Percentiles rank a stretch among this genome's conserved stretches.
These are phyloP conservation scores for Hylomyscus alleni DNA, from an alignment of 2,797 vertebrate genomes.

Conservation along the genomic window DNA sequence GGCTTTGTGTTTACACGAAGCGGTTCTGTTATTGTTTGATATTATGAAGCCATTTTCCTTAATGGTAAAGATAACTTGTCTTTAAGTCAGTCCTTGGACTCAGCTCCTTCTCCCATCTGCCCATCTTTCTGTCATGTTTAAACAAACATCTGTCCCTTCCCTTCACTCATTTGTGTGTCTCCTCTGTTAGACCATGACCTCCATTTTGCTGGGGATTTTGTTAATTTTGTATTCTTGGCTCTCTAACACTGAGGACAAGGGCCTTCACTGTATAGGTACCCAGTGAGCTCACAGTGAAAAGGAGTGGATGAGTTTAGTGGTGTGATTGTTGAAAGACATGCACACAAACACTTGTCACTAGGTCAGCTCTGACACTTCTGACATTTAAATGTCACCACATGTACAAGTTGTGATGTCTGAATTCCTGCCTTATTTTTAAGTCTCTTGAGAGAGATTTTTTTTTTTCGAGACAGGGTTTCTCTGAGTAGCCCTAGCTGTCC, in stretches of 20 bases:
- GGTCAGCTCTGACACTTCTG: neutral
- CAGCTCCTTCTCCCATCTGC: neutral
- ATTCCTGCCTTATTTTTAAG: conserved; percentile 13
- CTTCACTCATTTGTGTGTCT: neutral
- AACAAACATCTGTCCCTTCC: neutral
- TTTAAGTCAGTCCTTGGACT: neutral
- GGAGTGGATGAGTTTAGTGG: neutral
- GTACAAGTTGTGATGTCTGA: neutral
- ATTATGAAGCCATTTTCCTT: neutral
- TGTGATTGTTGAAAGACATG: neutral
- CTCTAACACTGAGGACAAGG: neutral
- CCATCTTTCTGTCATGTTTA: neutral
- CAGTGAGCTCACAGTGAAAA: neutral
- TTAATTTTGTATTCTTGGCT: neutral
- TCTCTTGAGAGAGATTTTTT: neutral
- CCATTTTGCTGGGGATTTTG: neutral
- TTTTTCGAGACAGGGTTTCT: too few relatives aligned
- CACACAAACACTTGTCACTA: neutral
- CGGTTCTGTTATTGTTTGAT: neutral
- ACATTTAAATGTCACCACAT: neutral
- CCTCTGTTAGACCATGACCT: neutral
- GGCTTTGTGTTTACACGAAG: neutral
- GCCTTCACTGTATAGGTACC: too few relatives aligned
- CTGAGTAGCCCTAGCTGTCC: too few relatives aligned
- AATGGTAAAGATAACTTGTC: conserved; percentile 41